phyloP scores from a whole-genome alignment of 2,888 invertebrate species.

The Caenorhabditis macrosperma region DNA sequence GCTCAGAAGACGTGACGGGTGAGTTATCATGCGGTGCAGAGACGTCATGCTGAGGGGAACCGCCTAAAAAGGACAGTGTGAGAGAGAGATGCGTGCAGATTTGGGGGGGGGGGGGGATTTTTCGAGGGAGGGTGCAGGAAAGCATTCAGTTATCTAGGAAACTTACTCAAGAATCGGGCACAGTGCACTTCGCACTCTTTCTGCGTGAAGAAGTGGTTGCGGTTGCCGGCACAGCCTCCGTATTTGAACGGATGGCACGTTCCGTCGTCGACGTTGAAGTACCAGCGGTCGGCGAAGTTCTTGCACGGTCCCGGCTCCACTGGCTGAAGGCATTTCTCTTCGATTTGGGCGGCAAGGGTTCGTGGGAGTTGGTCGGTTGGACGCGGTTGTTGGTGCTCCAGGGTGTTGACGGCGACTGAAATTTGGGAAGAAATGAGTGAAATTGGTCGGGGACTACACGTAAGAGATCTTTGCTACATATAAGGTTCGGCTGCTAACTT shows the following conservation, averaged over 20 bases:
- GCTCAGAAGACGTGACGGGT: conserved; percentile 23
- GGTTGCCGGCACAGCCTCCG: conserved; percentile 79
- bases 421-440: too few relatives aligned
- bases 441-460: too few relatives aligned
- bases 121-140: conserved; percentile 13
- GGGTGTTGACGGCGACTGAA: conserved; percentile 49
- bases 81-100: conserved; percentile 12
- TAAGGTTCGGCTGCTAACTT: too few relatives aligned
- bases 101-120: background rate
- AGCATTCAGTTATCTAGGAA: conserved; percentile 10
- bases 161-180: conserved; percentile 78
- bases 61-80: conserved; percentile 42
- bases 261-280: conserved; percentile 76
- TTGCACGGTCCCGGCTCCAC: conserved; percentile 80
- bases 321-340: conserved; percentile 79
- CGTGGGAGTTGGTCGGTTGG: conserved; percentile 48
- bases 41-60: conserved; percentile 31
- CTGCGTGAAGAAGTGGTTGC: conserved; percentile 80
- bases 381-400: conserved; percentile 26
- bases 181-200: conserved; percentile 80
- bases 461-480: too few relatives aligned
- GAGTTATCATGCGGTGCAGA: conserved; percentile 48
- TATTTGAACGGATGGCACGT: conserved; percentile 79
- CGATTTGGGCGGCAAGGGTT: conserved; percentile 57
- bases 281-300: conserved; percentile 77